Evolutionary conservation across 1,140 invertebrate species (phyloP).

Genomic region (Notospermus geniculatus): DNA sequence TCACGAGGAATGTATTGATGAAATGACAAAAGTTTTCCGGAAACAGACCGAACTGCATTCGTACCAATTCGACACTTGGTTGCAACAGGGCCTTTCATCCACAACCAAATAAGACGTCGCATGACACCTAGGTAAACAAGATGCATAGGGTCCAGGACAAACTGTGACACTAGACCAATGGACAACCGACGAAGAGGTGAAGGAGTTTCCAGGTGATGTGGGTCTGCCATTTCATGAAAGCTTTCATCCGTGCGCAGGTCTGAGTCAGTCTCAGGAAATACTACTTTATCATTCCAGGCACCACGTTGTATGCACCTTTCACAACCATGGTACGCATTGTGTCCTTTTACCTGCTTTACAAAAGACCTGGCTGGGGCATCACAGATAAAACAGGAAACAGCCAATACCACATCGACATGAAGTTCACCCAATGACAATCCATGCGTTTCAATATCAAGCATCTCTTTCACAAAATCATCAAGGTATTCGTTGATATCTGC

Average conservation of each 20-base stretch:
- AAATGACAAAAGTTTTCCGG: conserved; percentile 19
- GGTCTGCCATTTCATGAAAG: conserved; percentile 24
- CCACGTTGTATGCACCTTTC: conserved; percentile 24
- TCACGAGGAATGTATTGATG: conserved; percentile 31
- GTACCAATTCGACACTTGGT: conserved; percentile 9
- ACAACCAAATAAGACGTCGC: conserved; percentile 44
- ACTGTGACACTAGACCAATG: conserved; percentile 5
- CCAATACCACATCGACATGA: too few species aligned
- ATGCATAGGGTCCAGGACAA: conserved; percentile 55
- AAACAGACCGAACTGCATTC: conserved; percentile 10
- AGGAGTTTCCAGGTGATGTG: background rate
- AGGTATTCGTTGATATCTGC: too few species aligned
- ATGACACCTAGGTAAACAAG: conserved; percentile 51
- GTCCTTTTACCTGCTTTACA: background rate
- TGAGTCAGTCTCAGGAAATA: conserved; percentile 25
- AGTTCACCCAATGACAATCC: too few species aligned
- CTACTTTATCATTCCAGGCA: conserved; percentile 22
- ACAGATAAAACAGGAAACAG: background rate
- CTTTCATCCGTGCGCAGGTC: conserved; percentile 25
- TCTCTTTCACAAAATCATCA: too few species aligned
- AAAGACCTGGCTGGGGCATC: background rate
- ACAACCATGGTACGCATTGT: too few species aligned
- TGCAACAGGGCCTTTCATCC: conserved; percentile 34
- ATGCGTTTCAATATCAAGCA: too few species aligned
- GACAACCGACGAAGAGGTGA: background rate